These are phyloP conservation scores for Trochalopteron elliotii DNA, from an alignment of 2,113 vertebrate genomes.

Conservation along the genomic window DNA sequence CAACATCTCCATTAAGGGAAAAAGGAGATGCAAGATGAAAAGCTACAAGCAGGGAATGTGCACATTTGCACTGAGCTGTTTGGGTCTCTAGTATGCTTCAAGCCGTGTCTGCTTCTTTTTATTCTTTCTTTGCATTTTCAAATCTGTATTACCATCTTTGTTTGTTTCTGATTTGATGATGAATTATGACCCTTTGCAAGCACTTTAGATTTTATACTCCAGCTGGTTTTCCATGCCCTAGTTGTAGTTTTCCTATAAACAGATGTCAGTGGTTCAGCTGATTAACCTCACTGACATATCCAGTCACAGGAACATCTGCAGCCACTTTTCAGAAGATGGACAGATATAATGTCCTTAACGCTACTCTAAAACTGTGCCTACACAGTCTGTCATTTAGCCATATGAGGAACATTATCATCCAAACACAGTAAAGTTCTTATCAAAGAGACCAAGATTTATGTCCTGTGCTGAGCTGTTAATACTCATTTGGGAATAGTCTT, in stretches of 20 bases:
- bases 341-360: neutral
- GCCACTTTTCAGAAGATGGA: neutral
- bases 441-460: neutral
- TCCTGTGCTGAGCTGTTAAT: neutral
- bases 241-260: neutral
- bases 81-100: neutral
- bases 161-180: neutral
- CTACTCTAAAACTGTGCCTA: neutral
- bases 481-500: neutral
- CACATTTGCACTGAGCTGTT: neutral
- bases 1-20: neutral
- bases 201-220: neutral
- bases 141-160: neutral
- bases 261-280: constrained; percentile 35
- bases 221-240: constrained; percentile 1
- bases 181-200: neutral
- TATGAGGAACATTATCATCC: neutral
- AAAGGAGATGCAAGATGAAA: neutral
- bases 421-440: neutral
- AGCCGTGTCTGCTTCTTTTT: neutral
- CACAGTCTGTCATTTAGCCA: neutral
- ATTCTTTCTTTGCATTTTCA: neutral
- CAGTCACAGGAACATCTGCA: constrained; percentile 20
- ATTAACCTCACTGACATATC: neutral
- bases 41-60: neutral